Evolutionary conservation across 2,888 invertebrate genomes (phyloP).

Genomic region (Actias luna): DNA sequence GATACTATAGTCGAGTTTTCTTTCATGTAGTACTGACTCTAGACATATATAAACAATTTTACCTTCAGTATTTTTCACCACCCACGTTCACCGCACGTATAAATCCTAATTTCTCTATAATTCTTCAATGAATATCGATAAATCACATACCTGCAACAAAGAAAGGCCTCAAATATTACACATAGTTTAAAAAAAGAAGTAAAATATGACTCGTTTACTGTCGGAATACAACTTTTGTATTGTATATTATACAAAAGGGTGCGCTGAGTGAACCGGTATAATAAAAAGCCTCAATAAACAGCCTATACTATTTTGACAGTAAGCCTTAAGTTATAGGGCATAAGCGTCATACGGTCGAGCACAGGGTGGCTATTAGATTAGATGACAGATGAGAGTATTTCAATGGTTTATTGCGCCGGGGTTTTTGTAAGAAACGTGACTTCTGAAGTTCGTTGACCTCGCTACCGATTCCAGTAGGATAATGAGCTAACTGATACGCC

Average conservation of each 20-base stretch:
- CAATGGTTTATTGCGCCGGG: constrained; percentile 64
- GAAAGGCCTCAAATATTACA: constrained; percentile 34
- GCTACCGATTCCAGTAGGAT: constrained; percentile 65
- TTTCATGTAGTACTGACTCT: too few relatives aligned
- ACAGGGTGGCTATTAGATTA: constrained; percentile 62
- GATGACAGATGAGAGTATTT: constrained; percentile 72
- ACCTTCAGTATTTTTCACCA: constrained; percentile 8
- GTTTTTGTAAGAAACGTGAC: constrained; percentile 65
- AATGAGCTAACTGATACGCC: constrained; percentile 41
- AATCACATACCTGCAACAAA: constrained; percentile 69
- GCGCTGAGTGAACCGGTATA: constrained; percentile 46
- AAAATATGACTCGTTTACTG: constrained; percentile 47
- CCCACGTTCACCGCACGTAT: constrained; percentile 27
- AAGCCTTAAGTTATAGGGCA: constrained; percentile 67
- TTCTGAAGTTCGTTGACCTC: constrained; percentile 60
- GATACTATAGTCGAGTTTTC: too few relatives aligned
- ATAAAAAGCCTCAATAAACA: constrained; percentile 66
- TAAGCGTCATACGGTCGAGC: constrained; percentile 46
- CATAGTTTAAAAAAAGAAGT: constrained; percentile 29
- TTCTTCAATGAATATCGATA: constrained; percentile 15
- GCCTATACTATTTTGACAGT: constrained; percentile 61
- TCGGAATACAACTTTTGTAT: constrained; percentile 49
- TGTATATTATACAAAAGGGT: constrained; percentile 54
- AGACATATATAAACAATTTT: background rate
- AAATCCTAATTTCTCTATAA: constrained; percentile 9